A percentile compares a stretch with the other conserved stretches of the same genome.
These are phyloP conservation scores for Myopa tessellatipennis DNA, from an alignment of 2,888 invertebrate genomes.

Conservation along the genomic window DNA sequence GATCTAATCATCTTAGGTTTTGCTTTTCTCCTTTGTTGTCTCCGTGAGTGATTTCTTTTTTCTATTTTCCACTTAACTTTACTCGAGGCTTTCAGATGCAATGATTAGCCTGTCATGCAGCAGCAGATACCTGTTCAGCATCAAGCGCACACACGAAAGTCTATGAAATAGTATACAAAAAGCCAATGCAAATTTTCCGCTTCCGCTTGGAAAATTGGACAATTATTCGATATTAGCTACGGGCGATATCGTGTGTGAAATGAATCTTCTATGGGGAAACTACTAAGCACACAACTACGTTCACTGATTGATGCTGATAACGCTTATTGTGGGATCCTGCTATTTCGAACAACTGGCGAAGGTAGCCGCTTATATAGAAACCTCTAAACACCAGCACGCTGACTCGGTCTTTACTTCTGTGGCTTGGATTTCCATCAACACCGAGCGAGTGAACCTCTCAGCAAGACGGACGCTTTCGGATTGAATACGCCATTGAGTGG, in stretches of 20 bases:
- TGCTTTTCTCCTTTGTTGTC: neutral
- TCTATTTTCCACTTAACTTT: neutral
- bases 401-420: neutral
- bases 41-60: neutral
- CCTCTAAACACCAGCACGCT: neutral
- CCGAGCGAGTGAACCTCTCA: slow-evolving; percentile 36
- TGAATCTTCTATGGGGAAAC: neutral
- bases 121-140: neutral
- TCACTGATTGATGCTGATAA: slow-evolving; percentile 13
- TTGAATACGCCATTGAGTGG: slow-evolving; percentile 33
- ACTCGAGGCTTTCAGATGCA: neutral
- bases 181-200: slow-evolving; percentile 28
- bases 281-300: neutral
- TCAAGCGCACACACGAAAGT: slow-evolving; percentile 7
- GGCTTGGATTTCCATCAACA: slow-evolving; percentile 10
- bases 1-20: neutral
- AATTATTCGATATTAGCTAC: slow-evolving; percentile 23
- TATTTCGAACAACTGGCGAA: neutral
- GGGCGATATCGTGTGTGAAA: neutral
- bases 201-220: slow-evolving; percentile 35
- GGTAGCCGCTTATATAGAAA: neutral
- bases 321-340: neutral
- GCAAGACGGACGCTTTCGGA: slow-evolving; percentile 42
- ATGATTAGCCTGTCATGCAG: neutral
- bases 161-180: slow-evolving; percentile 3